Base-by-base conservation (phyloP, 1,140 invertebrate genomes). In the Venustaconcha ellipsiformis region DNA sequence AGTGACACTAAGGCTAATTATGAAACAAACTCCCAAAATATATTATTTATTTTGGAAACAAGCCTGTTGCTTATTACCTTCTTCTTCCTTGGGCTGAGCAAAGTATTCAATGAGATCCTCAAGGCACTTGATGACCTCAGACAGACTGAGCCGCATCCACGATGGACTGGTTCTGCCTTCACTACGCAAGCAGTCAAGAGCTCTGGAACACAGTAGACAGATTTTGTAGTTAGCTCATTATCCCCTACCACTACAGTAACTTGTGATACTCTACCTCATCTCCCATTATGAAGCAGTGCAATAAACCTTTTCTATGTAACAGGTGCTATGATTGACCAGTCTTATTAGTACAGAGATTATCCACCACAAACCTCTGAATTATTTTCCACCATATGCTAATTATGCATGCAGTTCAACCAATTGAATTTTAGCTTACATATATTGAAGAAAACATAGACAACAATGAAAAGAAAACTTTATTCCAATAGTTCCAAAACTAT, bases 51-150 rank as follows among this genome's bases (percentile, higher is more conserved):
- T 48, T 48, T 48, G 11, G 11, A 48, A 48, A 48, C 11, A 48
- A 48, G 37, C 1, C 37, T 48, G 37, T 8, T 14, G 13, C 18
- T 30, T 79, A 90, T 89, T 92, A 98, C 97, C 96, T 93, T 99
- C 97, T 82, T 99, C 97, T 81, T 99, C 96, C 84, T 95, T 96
- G 8, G 99, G 98, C 88, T 99, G 97, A 60, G 97, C 97, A 91
- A 99, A 99, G 89, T 99, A 99, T 89, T 99, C 99, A 83, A 99
- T 99, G 71, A 99, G 93, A 93, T 99, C 98, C 90, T 99, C 97
- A 37, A 99, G 92, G 86, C 96, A 98, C 94, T 98, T 98, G 23
- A 99, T 95, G 94, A 99, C 98, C 92, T 99, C 97, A 80, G 94
- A 94, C 1, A 99, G 92, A 90, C 97, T 98, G 6, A 98, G 95